A percentile compares a stretch with the other conserved stretches of the same genome.
These are phyloP conservation scores for Diorhabda sublineata DNA, from an alignment of 1,140 invertebrate species.

Conservation along the genomic window DNA sequence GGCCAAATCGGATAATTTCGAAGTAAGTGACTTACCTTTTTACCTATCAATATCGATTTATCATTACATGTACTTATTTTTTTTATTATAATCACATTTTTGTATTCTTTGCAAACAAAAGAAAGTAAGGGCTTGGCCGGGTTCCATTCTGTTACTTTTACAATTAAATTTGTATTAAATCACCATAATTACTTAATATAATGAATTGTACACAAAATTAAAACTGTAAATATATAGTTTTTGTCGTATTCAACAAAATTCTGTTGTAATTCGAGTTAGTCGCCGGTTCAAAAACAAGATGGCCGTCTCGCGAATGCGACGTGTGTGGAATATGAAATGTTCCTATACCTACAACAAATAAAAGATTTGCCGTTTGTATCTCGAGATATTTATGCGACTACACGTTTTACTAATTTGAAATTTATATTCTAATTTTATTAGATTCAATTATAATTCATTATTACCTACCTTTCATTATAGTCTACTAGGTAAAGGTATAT, in stretches of 20 bases:
- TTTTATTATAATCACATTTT: background rate
- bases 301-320: constrained; percentile 33
- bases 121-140: constrained; percentile 26
- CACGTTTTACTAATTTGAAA: too few relatives aligned
- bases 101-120: constrained; percentile 23
- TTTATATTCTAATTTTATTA: too few relatives aligned
- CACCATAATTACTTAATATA: too few relatives aligned
- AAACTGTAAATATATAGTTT: background rate
- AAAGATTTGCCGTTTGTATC: too few relatives aligned
- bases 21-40: constrained; percentile 64
- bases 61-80: background rate
- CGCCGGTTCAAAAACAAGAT: constrained; percentile 39
- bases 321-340: constrained; percentile 28
- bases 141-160: background rate
- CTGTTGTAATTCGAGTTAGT: constrained; percentile 6
- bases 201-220: too few relatives aligned
- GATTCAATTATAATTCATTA: too few relatives aligned
- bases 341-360: background rate
- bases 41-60: background rate
- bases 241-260: constrained; percentile 11
- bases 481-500: too few relatives aligned
- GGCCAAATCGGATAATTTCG: constrained; percentile 89
- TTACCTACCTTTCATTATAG: too few relatives aligned
- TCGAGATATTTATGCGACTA: too few relatives aligned
- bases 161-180: too few relatives aligned